These are phyloP conservation scores for Neodiprion lecontei DNA, from an alignment of 1,140 invertebrate species.

Conservation along the genomic window DNA sequence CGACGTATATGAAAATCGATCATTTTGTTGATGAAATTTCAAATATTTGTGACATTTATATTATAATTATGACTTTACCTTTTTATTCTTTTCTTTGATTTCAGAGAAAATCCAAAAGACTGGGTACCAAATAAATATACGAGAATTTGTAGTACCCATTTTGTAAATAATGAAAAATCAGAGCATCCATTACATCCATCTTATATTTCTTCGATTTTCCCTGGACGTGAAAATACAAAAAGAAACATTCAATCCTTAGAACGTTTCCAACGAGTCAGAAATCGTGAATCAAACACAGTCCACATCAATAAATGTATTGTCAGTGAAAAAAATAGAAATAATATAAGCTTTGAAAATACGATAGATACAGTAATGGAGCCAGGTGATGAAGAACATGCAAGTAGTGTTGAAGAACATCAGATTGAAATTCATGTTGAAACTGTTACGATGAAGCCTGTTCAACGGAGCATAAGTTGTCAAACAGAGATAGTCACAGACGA, in stretches of 20 bases:
- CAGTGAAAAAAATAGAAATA: not conserved
- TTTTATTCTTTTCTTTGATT: slow-evolving; percentile 12
- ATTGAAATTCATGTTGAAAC: not conserved
- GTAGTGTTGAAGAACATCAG: not conserved
- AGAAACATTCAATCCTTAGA: not conserved
- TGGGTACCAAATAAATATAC: slow-evolving; percentile 14
- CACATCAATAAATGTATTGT: not conserved
- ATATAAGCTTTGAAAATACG: not conserved
- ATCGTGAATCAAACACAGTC: not conserved
- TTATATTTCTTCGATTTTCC: slow-evolving; percentile 27
- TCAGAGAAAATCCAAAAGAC: slow-evolving; percentile 18
- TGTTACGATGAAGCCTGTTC: not conserved
- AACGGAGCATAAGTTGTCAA: slow-evolving; percentile 21
- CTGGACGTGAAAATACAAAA: slow-evolving; percentile 13
- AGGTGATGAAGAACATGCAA: not conserved
- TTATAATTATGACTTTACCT: not conserved
- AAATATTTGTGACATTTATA: slow-evolving; percentile 15
- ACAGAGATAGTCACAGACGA: slow-evolving; percentile 6
- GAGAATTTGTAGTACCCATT: slow-evolving; percentile 22
- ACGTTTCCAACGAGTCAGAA: not conserved
- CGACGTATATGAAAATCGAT: not conserved
- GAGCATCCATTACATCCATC: slow-evolving; percentile 8
- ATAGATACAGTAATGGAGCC: not conserved
- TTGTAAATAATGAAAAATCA: slow-evolving; percentile 11
- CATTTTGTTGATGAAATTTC: not conserved